A percentile compares a stretch with the other conserved stretches of the same genome.
Conservation (phyloP, 1,140 invertebrate genomes). For the Megathymus violae region DNA sequence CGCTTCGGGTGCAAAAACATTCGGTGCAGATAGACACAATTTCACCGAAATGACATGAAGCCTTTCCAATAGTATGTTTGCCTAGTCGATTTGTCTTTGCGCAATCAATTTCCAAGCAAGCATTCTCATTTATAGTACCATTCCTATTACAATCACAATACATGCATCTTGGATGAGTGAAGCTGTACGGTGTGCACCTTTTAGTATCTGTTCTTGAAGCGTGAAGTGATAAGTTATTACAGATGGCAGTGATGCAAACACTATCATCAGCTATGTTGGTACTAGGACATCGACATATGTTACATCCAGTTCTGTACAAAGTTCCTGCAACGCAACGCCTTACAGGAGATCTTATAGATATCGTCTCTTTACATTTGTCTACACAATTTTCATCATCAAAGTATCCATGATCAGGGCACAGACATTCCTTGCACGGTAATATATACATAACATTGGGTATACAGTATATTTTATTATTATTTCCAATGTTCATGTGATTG, state of each 20-base stretch:
- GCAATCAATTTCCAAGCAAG: slow-evolving; percentile 64
- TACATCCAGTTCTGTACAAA: slow-evolving; percentile 61
- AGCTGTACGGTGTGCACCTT: slow-evolving; percentile 54
- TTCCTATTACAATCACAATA: slow-evolving; percentile 63
- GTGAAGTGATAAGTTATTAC: slow-evolving; percentile 38
- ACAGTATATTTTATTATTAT: slow-evolving; percentile 53
- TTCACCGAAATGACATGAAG: slow-evolving; percentile 60
- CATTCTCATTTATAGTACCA: slow-evolving; percentile 52
- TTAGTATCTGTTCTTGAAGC: slow-evolving; percentile 38
- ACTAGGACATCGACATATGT: slow-evolving; percentile 62
- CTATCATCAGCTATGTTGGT: slow-evolving; percentile 48
- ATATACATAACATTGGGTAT: slow-evolving; percentile 71
- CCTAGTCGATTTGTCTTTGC: slow-evolving; percentile 42
- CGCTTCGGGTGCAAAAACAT: slow-evolving; percentile 62
- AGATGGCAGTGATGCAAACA: slow-evolving; percentile 50
- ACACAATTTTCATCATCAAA: slow-evolving; percentile 61
- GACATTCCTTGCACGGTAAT: slow-evolving; percentile 63
- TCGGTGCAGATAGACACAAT: slow-evolving; percentile 63
- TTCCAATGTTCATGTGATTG: slow-evolving; percentile 16
- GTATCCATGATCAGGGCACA: slow-evolving; percentile 63
- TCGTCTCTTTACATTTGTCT: slow-evolving; percentile 52
- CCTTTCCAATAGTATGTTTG: slow-evolving; percentile 36
- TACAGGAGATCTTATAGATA: slow-evolving; percentile 4
- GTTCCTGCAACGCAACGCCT: slow-evolving; percentile 55
- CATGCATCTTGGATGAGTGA: slow-evolving; percentile 60